Conservation (phyloP, 2,797 vertebrate species). For the Coluber constrictor region DNA sequence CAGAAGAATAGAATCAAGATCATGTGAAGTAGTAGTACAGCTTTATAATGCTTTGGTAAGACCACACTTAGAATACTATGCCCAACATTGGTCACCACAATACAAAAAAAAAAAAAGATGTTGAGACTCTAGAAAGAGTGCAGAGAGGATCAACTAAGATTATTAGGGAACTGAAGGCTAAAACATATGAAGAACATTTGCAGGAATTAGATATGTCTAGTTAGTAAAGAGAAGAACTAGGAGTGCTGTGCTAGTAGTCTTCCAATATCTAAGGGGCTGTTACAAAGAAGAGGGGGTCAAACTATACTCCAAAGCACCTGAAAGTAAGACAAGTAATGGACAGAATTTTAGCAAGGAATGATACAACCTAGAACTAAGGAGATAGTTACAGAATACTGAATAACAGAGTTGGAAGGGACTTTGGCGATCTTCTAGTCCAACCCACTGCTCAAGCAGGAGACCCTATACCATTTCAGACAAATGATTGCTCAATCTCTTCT, state of each 20-base stretch:
- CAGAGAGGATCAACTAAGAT: not conserved
- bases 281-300: too few species aligned
- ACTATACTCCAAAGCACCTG: not conserved
- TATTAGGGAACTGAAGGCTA: not conserved
- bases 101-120: not conserved
- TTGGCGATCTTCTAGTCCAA: not conserved
- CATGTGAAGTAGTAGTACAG: not conserved
- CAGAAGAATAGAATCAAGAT: not conserved
- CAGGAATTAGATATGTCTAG: not conserved
- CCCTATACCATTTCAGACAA: not conserved
- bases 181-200: not conserved
- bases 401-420: not conserved
- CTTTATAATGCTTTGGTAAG: not conserved
- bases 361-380: not conserved
- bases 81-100: not conserved
- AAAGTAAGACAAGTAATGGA: not conserved
- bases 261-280: not conserved
- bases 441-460: not conserved
- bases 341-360: not conserved
- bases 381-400: not conserved
- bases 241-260: not conserved
- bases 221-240: not conserved
- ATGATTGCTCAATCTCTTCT: not conserved
- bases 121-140: not conserved
- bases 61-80: not conserved